Base-by-base conservation (phyloP, 2,888 invertebrate species). In the Pseudolycoriella hygida region DNA sequence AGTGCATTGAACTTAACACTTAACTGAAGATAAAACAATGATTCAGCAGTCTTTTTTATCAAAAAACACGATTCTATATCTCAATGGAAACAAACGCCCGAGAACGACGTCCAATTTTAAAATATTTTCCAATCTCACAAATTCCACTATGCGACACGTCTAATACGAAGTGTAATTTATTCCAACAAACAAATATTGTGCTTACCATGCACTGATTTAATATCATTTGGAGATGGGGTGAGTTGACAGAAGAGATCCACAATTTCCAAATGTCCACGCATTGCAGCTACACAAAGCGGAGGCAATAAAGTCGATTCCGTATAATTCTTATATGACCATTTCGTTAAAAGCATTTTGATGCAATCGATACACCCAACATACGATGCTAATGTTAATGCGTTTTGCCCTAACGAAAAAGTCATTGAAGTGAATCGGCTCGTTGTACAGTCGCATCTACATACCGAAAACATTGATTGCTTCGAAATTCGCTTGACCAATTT, bases 211-310 rank as follows among this genome's bases (percentile, higher is more conserved):
- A 14, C n/a, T 8, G 34, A 14, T 12, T 14, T 5, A 34, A 34
- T 34, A 8, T 10, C 34, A 34, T 14, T 14, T 14, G 34, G 34
- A 5, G 15, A 14, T 34, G 34, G 34, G 3, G 12, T 14, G 34
- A 34, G 15, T 14, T 34, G 12, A 34, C n/a, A 34, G 15, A 34
- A 34, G 5, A 34, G 15, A 14, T 34, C 11, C 12, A 42, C 42
- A n/a, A 42, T 3, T 10, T 42, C 25, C 12, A 19, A 20, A 25
- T 42, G 18, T 11, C 42, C 42, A 8, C 19, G 3, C 18, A 19
- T 19, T 19, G 42, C 42, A 20, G 42, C 42, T 6, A 42, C 42
- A 42, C 42, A 42, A 19, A 42, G 18, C n/a, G 42, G 20, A 5
- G 42, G 19, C 20, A 42, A 12, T 10, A 14, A 14, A 14, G 5